A percentile compares a stretch with the other conserved stretches of the same genome.
Evolutionary conservation across 2,888 invertebrate genomes (phyloP).

Genomic region (Uropetala carovei): DNA sequence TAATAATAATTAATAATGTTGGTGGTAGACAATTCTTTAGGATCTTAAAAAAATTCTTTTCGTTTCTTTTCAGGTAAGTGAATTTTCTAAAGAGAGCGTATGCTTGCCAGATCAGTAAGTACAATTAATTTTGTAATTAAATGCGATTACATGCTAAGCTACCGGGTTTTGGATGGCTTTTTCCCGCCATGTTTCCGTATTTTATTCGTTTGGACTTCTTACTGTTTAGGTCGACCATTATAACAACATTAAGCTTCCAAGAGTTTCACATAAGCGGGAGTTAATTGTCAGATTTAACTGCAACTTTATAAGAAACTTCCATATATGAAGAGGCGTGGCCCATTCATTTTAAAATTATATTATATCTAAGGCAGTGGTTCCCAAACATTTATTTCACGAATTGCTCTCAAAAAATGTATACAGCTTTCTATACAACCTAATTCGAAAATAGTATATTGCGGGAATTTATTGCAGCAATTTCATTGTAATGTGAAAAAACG

Average conservation of each 20-base stretch:
- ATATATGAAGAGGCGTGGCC: not conserved
- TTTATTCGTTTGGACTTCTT: not conserved
- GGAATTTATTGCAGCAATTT: too few relatives aligned
- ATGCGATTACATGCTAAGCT: not conserved
- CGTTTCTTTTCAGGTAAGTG: constrained; percentile 45
- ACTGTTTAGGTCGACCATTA: not conserved
- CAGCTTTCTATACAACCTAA: too few relatives aligned
- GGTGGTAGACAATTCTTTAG: not conserved
- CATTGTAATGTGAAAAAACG: too few relatives aligned
- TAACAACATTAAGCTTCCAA: not conserved
- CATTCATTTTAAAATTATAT: not conserved
- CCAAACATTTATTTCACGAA: too few relatives aligned
- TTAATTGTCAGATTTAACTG: not conserved
- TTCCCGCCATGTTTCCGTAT: not conserved
- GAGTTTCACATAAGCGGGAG: not conserved
- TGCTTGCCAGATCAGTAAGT: constrained; percentile 7
- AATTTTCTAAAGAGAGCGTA: not conserved
- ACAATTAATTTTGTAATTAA: not conserved
- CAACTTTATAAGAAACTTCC: not conserved
- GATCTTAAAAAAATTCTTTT: not conserved
- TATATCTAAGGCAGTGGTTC: too few relatives aligned
- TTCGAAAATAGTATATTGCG: too few relatives aligned
- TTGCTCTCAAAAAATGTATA: too few relatives aligned
- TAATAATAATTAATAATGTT: too few relatives aligned
- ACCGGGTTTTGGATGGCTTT: not conserved